Evolutionary conservation across 2,113 vertebrate genomes (phyloP).

Genomic region (Neotoma lepida): DNA sequence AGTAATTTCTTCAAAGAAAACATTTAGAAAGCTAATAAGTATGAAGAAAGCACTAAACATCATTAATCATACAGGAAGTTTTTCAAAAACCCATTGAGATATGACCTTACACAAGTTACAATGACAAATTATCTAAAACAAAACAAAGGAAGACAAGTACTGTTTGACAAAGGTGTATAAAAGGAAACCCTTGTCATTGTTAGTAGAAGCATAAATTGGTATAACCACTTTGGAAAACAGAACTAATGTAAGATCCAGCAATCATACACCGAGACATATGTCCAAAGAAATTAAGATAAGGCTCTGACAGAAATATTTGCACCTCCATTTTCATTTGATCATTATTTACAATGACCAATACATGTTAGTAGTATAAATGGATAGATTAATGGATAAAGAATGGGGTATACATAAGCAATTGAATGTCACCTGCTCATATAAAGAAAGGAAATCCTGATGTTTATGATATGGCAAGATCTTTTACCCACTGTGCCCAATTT

Average conservation of each 20-base stretch:
- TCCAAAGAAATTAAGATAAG: neutral
- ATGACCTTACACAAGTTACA: neutral
- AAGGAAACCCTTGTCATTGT: neutral
- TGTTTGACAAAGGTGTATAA: neutral
- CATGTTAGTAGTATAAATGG: neutral
- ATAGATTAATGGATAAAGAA: neutral
- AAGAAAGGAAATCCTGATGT: neutral
- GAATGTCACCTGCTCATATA: neutral
- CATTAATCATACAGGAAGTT: neutral
- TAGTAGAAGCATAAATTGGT: neutral
- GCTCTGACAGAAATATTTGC: neutral
- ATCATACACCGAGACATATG: neutral
- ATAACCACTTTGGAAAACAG: neutral
- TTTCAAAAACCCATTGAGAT: neutral
- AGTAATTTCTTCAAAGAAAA: neutral
- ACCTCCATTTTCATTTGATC: neutral
- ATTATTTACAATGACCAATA: neutral
- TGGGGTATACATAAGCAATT: neutral
- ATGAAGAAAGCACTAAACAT: neutral
- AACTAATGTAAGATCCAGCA: neutral
- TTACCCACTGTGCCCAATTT: neutral
- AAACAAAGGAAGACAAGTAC: neutral
- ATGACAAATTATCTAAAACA: neutral
- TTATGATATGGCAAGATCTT: neutral
- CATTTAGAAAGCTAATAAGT: neutral